Evolutionary conservation across 2,888 invertebrate genomes (phyloP).

Genomic region (Bombyx huttoni): DNA sequence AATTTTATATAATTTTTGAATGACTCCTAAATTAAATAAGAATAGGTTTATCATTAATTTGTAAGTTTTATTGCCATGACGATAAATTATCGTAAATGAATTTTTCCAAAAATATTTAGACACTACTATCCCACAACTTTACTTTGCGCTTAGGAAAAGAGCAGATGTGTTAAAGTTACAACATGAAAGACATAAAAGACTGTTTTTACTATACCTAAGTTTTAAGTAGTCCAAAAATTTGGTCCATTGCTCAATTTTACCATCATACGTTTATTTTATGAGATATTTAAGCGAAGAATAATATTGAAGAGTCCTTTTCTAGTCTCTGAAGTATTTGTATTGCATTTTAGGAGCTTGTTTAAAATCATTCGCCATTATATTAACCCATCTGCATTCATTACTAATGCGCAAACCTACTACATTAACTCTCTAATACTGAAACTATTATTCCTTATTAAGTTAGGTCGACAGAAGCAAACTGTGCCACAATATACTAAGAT

Average conservation of each 20-base stretch:
- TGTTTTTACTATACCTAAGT: slow-evolving; percentile 27
- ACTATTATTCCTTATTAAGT: background rate
- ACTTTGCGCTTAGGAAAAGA: slow-evolving; percentile 13
- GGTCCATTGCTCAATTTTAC: slow-evolving; percentile 27
- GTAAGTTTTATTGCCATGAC: slow-evolving; percentile 18
- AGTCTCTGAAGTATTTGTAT: slow-evolving; percentile 39
- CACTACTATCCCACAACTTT: slow-evolving; percentile 11
- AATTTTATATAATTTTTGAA: too few relatives aligned
- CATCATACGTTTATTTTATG: slow-evolving; percentile 12
- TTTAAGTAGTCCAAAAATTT: slow-evolving; percentile 17
- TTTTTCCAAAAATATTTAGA: slow-evolving; percentile 3
- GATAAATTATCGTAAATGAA: slow-evolving; percentile 5
- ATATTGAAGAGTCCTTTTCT: slow-evolving; percentile 19
- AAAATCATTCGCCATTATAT: slow-evolving; percentile 12
- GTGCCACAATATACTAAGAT: slow-evolving; percentile 21
- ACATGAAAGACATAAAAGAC: slow-evolving; percentile 53
- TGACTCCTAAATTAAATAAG: background rate
- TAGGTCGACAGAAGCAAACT: slow-evolving; percentile 13
- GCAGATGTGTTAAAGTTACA: slow-evolving; percentile 11
- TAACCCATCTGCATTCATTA: slow-evolving; percentile 29
- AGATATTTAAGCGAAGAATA: background rate
- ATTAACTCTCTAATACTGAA: background rate
- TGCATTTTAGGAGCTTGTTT: slow-evolving; percentile 12
- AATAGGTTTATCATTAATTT: slow-evolving; percentile 1
- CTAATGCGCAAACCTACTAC: slow-evolving; percentile 33